Base-by-base conservation (phyloP, 2,888 invertebrate species). In the Luperina nickerlii region DNA sequence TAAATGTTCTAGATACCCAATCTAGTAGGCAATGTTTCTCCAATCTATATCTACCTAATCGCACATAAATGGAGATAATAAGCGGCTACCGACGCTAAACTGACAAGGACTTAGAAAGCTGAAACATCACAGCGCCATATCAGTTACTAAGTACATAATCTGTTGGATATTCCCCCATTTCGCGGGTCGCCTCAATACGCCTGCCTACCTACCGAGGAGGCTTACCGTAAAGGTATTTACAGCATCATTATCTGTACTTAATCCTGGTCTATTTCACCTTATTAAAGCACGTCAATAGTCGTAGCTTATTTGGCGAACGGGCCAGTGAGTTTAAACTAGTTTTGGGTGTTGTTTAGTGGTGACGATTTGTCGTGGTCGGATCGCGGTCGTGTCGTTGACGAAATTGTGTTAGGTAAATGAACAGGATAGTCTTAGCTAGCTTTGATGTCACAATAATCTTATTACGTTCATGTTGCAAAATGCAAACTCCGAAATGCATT, bases 201-300 rank as follows among this genome's bases (percentile, higher is more conserved):
- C 81, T 84, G 78, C 77, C 67, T 78, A 65, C 69, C 66, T 4
- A 51, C 65, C 51, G 45, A 38, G n/a, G 32, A 74, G 76, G 68
- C 68, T 79, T 57, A 73, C 69, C 76, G 51, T 76, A 65, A 85
- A 82, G 45, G 67, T 79, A 82, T 82, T 81, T 82, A 76, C 76
- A 75, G 81, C 79, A 83, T 84, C 82, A 81, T 86, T 86, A 88
- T 75, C 80, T 66, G 27, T 83, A 79, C 81, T 87, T 82, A 90
- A 81, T 83, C 78, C 78, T 81, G 63, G 73, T 87, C 89, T 87
- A 87, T 87, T 90, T 87, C 87, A 83, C 80, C 86, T 88, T 90
- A 88, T 89, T 89, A 78, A 87, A 65, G 86, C 81, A 86, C 86
- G 88, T 89, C 87, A 88, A 88, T 87, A 84, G 75, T 74, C 74